Base-by-base conservation (phyloP, 2,113 vertebrate species). In the Ciconia boyciana region DNA sequence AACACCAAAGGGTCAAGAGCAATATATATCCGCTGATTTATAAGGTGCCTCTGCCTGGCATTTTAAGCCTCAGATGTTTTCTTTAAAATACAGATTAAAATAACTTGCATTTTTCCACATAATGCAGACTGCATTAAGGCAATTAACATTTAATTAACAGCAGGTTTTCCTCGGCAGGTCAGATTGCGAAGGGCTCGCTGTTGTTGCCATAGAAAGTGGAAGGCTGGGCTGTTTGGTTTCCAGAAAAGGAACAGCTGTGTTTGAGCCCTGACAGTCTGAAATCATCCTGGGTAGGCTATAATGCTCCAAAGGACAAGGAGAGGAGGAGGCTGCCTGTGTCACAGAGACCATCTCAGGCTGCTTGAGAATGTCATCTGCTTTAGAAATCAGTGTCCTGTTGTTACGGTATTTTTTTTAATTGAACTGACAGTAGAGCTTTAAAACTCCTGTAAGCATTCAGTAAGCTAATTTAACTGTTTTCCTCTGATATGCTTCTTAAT, bases 71-170 rank as follows among this genome's bases (percentile, higher is more conserved):
- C 89, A 87, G 83, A 96, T 95, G 89, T 97, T 96, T 96, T 97
- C 95, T 97, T 97, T 98, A 97, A 96, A 97, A 97, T 95, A 95
- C 75, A 97, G 94, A 96, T 96, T 97, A 98, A 98, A 98, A 97
- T 96, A 98, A 97, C 93, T 96, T 84, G 75, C 16, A 1, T 97
- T 98, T 98, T 98, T 95, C 95, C 87, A 97, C 96, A 96, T 96
- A 98, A 97, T 96, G 91, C 87, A 91, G 83, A 80, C 91, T 97
- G 97, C 96, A 98, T 98, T 98, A 98, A 98, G 98, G 98, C 98
- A 99, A 99, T 99, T 99, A 99, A 98, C 98, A 97, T 98, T 98
- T 98, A 99, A 99, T 99, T 99, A 99, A 98, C 94, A 97, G 97
- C 98, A 97, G 98, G 97, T 98, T 98, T 98, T 97, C 96, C 98